A percentile compares a stretch with the other conserved stretches of the same genome.
These are phyloP conservation scores for Fukomys damarensis DNA, from an alignment of 2,113 vertebrate species.

Conservation along the genomic window DNA sequence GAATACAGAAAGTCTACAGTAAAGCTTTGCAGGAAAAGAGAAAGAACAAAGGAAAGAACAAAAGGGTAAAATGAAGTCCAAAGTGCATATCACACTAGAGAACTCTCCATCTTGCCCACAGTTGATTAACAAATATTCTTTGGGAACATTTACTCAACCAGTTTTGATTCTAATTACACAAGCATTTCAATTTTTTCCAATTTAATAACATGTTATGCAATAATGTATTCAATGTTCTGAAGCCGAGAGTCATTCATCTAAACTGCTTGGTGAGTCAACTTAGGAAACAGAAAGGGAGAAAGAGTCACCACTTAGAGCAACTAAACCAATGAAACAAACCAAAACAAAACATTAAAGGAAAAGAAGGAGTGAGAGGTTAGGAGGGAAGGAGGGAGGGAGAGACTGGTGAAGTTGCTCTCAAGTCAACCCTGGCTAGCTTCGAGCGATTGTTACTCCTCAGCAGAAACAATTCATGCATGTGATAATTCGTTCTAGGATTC, in stretches of 20 bases:
- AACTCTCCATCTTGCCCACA: constrained; percentile 3
- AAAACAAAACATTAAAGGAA: not conserved
- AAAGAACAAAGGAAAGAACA: constrained; percentile 19
- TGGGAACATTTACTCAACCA: constrained; percentile 55
- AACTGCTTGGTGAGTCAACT: constrained; percentile 7
- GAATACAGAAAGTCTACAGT: not conserved
- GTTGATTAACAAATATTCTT: constrained; percentile 51
- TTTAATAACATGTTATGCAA: not conserved
- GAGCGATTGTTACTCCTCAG: not conserved
- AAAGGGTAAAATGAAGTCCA: constrained; percentile 22
- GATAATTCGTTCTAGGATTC: not conserved
- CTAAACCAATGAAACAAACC: not conserved
- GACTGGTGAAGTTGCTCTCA: not conserved
- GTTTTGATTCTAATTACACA: constrained; percentile 55
- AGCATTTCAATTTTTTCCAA: not conserved
- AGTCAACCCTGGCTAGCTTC: not conserved
- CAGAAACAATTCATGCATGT: not conserved
- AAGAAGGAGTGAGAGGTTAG: not conserved
- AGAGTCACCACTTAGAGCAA: not conserved
- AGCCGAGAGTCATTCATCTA: not conserved
- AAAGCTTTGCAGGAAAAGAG: constrained; percentile 13
- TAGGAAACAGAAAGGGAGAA: not conserved
- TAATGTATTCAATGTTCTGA: constrained; percentile 23
- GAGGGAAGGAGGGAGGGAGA: not conserved
- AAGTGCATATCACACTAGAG: constrained; percentile 12